A percentile compares a stretch with the other conserved stretches of the same genome.
phyloP scores from a whole-genome alignment of 2,888 invertebrate genomes.

The Pherbina coryleti region DNA sequence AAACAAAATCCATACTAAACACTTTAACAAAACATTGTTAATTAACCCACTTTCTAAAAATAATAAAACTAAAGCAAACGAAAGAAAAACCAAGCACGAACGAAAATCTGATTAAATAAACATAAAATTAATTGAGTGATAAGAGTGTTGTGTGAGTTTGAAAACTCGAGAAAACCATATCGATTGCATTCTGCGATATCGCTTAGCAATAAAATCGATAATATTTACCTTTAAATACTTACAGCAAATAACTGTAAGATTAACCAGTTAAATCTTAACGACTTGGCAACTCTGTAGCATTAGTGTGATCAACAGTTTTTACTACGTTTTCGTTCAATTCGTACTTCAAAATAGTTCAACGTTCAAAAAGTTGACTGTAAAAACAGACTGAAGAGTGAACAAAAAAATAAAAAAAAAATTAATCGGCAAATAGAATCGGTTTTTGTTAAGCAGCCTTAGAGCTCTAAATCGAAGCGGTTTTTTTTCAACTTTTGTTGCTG shows the following conservation, averaged over 20 bases:
- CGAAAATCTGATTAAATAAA: neutral
- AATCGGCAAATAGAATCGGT: too few relatives aligned
- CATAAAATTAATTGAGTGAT: neutral
- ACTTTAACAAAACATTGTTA: neutral
- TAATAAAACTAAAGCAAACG: neutral
- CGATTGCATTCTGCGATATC: neutral
- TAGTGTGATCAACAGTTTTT: neutral
- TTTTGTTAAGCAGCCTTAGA: neutral
- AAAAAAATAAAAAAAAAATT: neutral
- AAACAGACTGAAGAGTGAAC: neutral
- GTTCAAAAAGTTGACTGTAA: neutral
- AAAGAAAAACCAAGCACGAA: neutral
- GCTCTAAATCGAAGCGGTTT: neutral
- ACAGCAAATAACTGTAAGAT: neutral
- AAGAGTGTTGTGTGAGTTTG: neutral
- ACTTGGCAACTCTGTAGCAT: slow-evolving; percentile 11
- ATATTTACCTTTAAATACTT: neutral
- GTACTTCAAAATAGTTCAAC: neutral
- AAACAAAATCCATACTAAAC: slow-evolving; percentile 9
- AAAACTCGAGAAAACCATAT: neutral
- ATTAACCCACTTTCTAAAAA: slow-evolving; percentile 41
- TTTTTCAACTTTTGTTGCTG: neutral
- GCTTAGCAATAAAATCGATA: neutral
- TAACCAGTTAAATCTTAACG: neutral
- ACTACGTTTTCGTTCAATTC: neutral